These are phyloP conservation scores for Caenorhabditis virilis DNA, from an alignment of 2,888 invertebrate genomes.

Conservation along the genomic window DNA sequence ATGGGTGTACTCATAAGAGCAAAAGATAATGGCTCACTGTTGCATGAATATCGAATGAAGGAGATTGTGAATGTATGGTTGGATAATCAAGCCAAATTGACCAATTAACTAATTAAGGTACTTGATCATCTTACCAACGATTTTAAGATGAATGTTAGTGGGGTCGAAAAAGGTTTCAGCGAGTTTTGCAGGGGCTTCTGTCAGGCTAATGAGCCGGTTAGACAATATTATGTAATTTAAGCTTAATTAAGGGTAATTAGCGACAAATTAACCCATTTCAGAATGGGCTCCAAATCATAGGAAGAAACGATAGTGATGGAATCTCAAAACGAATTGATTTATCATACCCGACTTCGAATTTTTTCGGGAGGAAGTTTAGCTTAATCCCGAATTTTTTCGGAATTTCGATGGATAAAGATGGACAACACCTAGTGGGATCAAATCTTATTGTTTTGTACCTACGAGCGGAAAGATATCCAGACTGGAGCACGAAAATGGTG, in stretches of 20 bases:
- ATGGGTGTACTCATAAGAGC: conserved; percentile 44
- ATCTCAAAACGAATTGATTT: conserved; percentile 37
- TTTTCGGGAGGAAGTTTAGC: conserved; percentile 37
- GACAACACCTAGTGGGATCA: conserved; percentile 30
- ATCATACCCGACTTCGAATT: conserved; percentile 37
- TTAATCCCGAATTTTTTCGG: conserved; percentile 39
- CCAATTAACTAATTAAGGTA: too few relatives aligned
- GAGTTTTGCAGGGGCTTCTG: conserved; percentile 61
- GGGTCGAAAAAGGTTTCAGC: conserved; percentile 36
- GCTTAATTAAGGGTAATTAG: not conserved
- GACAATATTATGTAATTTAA: conserved; percentile 38
- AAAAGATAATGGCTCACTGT: conserved; percentile 35
- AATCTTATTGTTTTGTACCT: conserved; percentile 48
- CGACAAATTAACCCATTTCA: conserved; percentile 23
- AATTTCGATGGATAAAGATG: conserved; percentile 16
- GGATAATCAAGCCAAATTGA: too few relatives aligned
- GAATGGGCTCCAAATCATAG: conserved; percentile 56
- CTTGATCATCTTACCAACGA: too few relatives aligned
- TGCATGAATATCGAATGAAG: conserved; percentile 17
- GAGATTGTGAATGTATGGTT: conserved; percentile 33
- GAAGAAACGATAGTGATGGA: conserved; percentile 21
- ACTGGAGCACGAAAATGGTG: conserved; percentile 48
- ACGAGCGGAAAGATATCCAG: conserved; percentile 50
- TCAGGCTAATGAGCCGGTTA: conserved; percentile 59
- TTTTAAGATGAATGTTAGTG: conserved; percentile 35